Evolutionary conservation across 2,797 vertebrate species (phyloP), one percentile per base, ranked within the genome.

Genomic region (Decapterus maruadsi): DNA sequence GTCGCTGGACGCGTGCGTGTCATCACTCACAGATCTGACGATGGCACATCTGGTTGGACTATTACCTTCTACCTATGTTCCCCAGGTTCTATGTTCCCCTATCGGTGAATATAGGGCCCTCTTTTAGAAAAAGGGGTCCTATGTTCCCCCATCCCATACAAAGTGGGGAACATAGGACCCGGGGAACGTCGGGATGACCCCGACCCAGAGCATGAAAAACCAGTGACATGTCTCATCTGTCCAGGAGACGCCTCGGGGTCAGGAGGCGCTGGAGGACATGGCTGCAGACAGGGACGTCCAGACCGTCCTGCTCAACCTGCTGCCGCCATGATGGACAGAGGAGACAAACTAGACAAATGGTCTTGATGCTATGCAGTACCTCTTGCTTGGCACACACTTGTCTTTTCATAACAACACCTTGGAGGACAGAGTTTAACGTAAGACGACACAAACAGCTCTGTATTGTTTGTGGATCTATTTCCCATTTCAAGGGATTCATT

Each of bases 401-500:
- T 64, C n/a, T 50, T 40, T 78, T 63, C 56, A 74, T 68, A 84
- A 36, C 19, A 73, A 76, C 79, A 67, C 61, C 31, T 43, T 1
- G 1, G 29, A 48, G 12, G 64, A 59, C 2, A 46, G 45, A 50
- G 36, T 78, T 66, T 51, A 54, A 69, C 77, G 63, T 59, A 77
- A 62, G 22, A 19, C 48, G 59, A 68, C 64, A 54, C 29, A 45
- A 19, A 53, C 36, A 50, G 34, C 62, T 78, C 51, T 19, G 40
- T 26, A 11, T 26, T 70, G 74, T 57, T 79, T 72, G 64, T 61
- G 67, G 61, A 75, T 51, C 26, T 0, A 16, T 42, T 63, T 75
- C 9, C 46, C 58, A 64, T 59, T 86, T 77, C 22, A 45, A 60
- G 11, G 58, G 54, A 70, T 80, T 75, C 19, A 77, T 78, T 64